Evolutionary conservation across 1,140 invertebrate genomes (phyloP).

Genomic region (Aphis gossypii): DNA sequence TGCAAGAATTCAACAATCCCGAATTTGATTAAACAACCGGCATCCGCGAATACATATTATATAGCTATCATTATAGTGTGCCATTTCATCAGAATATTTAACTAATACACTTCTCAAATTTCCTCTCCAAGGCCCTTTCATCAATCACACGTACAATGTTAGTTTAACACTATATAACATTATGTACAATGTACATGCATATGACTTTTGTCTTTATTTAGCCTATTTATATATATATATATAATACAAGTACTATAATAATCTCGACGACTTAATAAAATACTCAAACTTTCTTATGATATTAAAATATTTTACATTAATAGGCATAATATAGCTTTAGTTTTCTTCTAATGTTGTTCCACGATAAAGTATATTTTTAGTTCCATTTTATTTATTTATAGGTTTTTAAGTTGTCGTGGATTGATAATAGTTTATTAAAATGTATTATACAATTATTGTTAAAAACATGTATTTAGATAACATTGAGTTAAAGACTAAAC

Average conservation of each 20-base stretch:
- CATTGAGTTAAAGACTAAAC: not conserved
- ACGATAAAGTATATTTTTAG: not conserved
- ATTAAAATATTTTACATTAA: not conserved
- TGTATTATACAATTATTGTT: not conserved
- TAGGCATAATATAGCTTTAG: too few species aligned
- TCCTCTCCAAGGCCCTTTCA: not conserved
- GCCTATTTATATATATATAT: not conserved
- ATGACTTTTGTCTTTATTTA: not conserved
- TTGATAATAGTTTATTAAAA: not conserved
- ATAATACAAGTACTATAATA: not conserved
- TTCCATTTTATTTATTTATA: not conserved
- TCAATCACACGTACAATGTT: slow-evolving; percentile 15
- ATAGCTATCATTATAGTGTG: not conserved
- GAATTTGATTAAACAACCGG: slow-evolving; percentile 34
- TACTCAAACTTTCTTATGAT: not conserved
- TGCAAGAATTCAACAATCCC: not conserved
- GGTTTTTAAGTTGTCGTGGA: not conserved
- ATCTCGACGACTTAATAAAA: not conserved
- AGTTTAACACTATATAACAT: not conserved
- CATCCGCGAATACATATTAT: not conserved
- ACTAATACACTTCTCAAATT: slow-evolving; percentile 21
- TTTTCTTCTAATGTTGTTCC: not conserved
- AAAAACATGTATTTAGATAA: not conserved
- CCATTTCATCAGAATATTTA: slow-evolving; percentile 3
- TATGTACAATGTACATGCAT: not conserved